Conservation (phyloP, 2,888 invertebrate genomes). For the Latrodectus hesperus region DNA sequence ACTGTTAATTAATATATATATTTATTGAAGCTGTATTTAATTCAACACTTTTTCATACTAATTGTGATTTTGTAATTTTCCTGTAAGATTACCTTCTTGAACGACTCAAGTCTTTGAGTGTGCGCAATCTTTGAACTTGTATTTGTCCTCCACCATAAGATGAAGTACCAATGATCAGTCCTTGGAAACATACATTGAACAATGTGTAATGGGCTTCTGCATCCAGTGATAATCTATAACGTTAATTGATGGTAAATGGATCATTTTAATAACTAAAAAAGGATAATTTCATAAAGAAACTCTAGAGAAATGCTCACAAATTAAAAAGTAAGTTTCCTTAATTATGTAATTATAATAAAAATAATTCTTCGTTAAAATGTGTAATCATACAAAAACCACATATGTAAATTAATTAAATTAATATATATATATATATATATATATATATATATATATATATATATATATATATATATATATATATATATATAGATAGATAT, state of each 20-base stretch:
- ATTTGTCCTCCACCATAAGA: slow-evolving; percentile 91
- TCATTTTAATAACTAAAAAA: not conserved
- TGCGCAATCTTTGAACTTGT: slow-evolving; percentile 79
- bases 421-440: not conserved
- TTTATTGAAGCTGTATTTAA: not conserved
- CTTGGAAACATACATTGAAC: slow-evolving; percentile 88
- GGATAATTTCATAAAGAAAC: not conserved
- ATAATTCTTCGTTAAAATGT: not conserved
- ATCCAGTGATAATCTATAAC: slow-evolving; percentile 82
- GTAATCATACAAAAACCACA: not conserved
- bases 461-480: too few species aligned
- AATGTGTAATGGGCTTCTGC: slow-evolving; percentile 89
- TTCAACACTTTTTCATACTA: not conserved
- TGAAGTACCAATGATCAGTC: slow-evolving; percentile 84
- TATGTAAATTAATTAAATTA: too few species aligned
- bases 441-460: too few species aligned
- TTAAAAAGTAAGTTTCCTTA: slow-evolving; percentile 5
- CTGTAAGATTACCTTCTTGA: slow-evolving; percentile 27
- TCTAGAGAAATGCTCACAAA: not conserved
- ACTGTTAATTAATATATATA: not conserved
- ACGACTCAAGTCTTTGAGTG: slow-evolving; percentile 73
- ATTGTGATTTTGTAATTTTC: not conserved
- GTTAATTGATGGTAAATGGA: slow-evolving; percentile 23
- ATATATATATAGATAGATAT: too few species aligned
- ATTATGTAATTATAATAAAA: not conserved